Base-by-base conservation (phyloP, 2,797 vertebrate species). In the Poecilia gillii region DNA sequence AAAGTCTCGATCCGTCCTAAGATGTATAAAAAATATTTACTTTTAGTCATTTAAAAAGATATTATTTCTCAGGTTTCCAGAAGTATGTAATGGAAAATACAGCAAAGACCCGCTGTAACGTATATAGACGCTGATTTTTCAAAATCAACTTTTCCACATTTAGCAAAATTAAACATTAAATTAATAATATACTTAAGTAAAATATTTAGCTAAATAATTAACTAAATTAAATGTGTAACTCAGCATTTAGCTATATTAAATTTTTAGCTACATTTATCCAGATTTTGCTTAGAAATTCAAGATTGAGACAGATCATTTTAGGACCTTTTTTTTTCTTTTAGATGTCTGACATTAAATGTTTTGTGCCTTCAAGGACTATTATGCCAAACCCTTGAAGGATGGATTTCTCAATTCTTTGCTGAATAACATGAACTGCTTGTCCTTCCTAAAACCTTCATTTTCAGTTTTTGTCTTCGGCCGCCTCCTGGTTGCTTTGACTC, bases 401-500 rank as follows among this genome's bases (percentile, higher is more conserved):
- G 72, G 13, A 23, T 20, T 16, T 18, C 14, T 73, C 45, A 11
- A 7, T 16, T 53, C 14, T 57, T 18, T 55, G 23, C 36, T 55
- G 53, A 2, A 25, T 41, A 23, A 68, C 33, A 23, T n/a, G 9
- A 12, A 45, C 11, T 13, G 33, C 18, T 20, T 28, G 13, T 1
- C 31, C 12, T 31, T 59, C 77, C 51, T 74, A 3, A 55, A 59
- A 47, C 66, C 13, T 59, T 55, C 23, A 25, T 72, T 33, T 49
- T 45, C 59, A 33, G 28, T 39, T 6, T 45, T 71, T 64, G 28
- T 76, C 14, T 68, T 39, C 43, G 14, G 41, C 46, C 25, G 2
- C 70, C 31, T 85, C 59, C n/a, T 23, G 74, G 0, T 81, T 75
- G 62, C 43, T 45, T 28, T 74, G 74, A 81, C 12, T 51, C 80